These are phyloP conservation scores for Halesus radiatus DNA, from an alignment of 1,140 invertebrate species.

Conservation along the genomic window DNA sequence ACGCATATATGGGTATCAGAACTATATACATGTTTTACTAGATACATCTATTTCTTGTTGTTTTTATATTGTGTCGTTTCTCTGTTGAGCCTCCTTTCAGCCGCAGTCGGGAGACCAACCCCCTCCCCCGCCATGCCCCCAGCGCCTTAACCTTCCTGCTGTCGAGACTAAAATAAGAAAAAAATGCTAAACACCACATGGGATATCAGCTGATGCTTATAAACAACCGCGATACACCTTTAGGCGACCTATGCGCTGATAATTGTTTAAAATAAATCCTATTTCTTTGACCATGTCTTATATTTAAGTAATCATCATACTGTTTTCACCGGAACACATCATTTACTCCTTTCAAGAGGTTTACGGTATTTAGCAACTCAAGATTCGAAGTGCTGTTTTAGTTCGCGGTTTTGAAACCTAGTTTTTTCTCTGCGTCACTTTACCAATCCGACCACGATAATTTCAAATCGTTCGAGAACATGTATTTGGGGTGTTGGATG, in stretches of 20 bases:
- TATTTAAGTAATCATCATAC: too few relatives aligned
- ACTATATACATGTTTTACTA: background rate
- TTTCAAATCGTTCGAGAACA: too few relatives aligned
- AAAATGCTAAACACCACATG: conserved; percentile 49
- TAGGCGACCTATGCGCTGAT: conserved; percentile 42
- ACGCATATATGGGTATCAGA: too few relatives aligned
- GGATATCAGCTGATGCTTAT: conserved; percentile 56
- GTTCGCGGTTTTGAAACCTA: too few relatives aligned
- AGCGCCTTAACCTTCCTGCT: conserved; percentile 30
- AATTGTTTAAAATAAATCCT: background rate
- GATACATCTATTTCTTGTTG: background rate
- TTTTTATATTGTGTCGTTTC: background rate
- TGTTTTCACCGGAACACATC: too few relatives aligned
- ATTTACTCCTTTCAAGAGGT: too few relatives aligned
- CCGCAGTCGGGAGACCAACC: background rate
- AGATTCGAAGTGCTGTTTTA: too few relatives aligned
- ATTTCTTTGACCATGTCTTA: too few relatives aligned
- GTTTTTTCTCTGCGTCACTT: too few relatives aligned
- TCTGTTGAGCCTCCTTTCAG: background rate
- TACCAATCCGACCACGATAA: too few relatives aligned
- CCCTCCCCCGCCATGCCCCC: background rate
- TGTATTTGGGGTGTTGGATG: too few relatives aligned
- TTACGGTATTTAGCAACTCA: too few relatives aligned
- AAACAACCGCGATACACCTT: conserved; percentile 44
- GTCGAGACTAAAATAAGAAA: conserved; percentile 32